These are phyloP conservation scores for Eueremaeus valkanovi DNA, from an alignment of 2,888 invertebrate genomes.

Conservation along the genomic window DNA sequence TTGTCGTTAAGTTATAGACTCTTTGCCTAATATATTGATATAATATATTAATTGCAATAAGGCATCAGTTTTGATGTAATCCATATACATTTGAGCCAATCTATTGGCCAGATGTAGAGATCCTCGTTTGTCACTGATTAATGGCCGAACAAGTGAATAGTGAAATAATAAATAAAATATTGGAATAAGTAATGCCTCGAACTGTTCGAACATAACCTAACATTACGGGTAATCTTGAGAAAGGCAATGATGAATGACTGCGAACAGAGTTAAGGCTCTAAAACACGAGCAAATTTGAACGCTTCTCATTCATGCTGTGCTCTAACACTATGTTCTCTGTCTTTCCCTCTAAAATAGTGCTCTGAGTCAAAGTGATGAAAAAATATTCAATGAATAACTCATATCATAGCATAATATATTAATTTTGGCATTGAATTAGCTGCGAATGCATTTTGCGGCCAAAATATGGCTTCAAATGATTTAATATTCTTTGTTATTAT, in stretches of 20 bases:
- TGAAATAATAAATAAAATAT: not conserved
- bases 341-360: not conserved
- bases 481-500: not conserved
- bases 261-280: not conserved
- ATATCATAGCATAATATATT: conserved; percentile 6
- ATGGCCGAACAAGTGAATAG: not conserved
- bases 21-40: not conserved
- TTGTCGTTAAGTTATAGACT: not conserved
- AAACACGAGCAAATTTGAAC: conserved; percentile 8
- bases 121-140: conserved; percentile 21
- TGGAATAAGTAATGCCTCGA: not conserved
- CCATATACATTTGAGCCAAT: not conserved
- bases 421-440: not conserved
- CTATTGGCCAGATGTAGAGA: not conserved
- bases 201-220: not conserved
- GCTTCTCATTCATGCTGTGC: not conserved
- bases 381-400: not conserved
- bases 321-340: not conserved
- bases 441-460: not conserved
- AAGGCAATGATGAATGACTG: conserved; percentile 1
- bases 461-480: too few relatives aligned
- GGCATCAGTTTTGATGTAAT: conserved; percentile 3
- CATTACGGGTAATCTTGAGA: not conserved
- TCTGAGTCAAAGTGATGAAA: too few relatives aligned
- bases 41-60: not conserved